phyloP scores from a whole-genome alignment of 1,140 invertebrate genomes.

The Drosophila nigromelanica region DNA sequence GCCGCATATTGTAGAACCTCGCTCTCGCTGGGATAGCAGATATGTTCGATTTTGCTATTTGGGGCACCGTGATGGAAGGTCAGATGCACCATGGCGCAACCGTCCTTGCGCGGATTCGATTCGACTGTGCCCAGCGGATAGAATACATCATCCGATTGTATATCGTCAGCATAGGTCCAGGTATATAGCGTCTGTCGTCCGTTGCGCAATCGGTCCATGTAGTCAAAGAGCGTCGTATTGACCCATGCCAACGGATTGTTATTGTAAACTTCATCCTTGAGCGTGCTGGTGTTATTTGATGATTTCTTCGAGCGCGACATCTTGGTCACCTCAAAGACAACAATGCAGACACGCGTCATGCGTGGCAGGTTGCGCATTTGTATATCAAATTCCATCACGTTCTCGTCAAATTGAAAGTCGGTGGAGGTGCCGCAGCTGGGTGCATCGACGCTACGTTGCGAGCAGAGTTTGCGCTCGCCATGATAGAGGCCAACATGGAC shows the following conservation, averaged over 20 bases:
- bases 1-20: constrained; percentile 88
- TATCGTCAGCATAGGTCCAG: constrained; percentile 95
- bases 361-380: constrained; percentile 93
- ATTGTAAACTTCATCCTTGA: constrained; percentile 66
- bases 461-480: constrained; percentile 72
- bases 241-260: constrained; percentile 93
- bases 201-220: constrained; percentile 92
- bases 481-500: constrained; percentile 78
- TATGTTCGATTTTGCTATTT: constrained; percentile 87
- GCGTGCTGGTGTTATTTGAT: constrained; percentile 67
- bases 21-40: constrained; percentile 89
- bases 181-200: constrained; percentile 95
- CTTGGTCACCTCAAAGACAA: constrained; percentile 91
- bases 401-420: constrained; percentile 91
- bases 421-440: constrained; percentile 83
- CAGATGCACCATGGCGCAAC: constrained; percentile 91
- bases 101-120: constrained; percentile 92
- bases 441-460: constrained; percentile 51
- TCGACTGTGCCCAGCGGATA: constrained; percentile 94
- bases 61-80: constrained; percentile 89
- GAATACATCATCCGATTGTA: constrained; percentile 93
- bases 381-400: constrained; percentile 90
- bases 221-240: constrained; percentile 97
- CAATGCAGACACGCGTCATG: constrained; percentile 94
- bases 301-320: constrained; percentile 84